Percentiles rank a stretch among this genome's conserved stretches.
phyloP scores from a whole-genome alignment of 2,113 vertebrate species.

The Hemiscyllium ocellatum region DNA sequence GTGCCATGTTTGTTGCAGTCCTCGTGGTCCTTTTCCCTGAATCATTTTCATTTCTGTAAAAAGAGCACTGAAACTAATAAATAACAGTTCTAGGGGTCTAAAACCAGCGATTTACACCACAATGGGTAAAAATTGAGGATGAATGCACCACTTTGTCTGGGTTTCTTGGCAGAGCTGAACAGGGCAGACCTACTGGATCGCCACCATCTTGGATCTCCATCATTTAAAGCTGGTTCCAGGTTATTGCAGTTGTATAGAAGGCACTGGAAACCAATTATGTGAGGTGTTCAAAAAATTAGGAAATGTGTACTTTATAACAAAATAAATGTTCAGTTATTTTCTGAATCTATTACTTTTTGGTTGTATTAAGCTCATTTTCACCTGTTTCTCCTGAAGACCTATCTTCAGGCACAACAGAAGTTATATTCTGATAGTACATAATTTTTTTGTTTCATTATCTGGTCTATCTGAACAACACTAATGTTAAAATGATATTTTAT shows the following conservation, averaged over 20 bases:
- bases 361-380: neutral
- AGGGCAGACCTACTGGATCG: too few relatives aligned
- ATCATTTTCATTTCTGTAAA: too few relatives aligned
- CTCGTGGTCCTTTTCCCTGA: too few relatives aligned
- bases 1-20: too few relatives aligned
- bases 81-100: too few relatives aligned
- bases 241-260: neutral
- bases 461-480: neutral
- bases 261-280: neutral
- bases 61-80: too few relatives aligned
- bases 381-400: neutral
- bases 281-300: neutral
- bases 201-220: too few relatives aligned
- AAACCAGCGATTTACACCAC: too few relatives aligned
- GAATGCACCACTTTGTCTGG: too few relatives aligned
- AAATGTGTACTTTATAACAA: neutral
- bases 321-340: neutral
- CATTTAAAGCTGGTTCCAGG: neutral
- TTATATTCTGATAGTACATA: neutral
- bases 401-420: neutral
- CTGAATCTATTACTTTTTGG: too few relatives aligned
- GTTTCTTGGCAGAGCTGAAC: too few relatives aligned
- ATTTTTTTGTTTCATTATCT: neutral
- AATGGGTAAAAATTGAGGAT: too few relatives aligned
- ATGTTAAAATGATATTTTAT: neutral